These are phyloP conservation scores for Myiagra hebetior DNA, from an alignment of 2,113 vertebrate species.

Conservation along the genomic window DNA sequence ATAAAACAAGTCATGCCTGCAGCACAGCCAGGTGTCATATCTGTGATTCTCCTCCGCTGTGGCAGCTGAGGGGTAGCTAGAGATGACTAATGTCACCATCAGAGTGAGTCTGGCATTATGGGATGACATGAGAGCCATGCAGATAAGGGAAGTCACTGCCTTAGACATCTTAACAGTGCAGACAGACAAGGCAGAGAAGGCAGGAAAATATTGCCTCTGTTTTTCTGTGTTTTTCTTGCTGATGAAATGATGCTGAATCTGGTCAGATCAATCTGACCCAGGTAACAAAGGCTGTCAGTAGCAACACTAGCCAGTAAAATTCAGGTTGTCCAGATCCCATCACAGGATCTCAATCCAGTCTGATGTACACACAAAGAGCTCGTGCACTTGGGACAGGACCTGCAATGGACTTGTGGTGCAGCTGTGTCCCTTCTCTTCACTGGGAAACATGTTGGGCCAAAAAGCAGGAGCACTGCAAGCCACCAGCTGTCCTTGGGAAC, in stretches of 20 bases:
- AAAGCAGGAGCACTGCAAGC: not conserved
- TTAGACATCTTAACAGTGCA: not conserved
- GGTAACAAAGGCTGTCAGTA: not conserved
- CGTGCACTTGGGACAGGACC: fast-evolving
- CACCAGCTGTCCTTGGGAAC: not conserved
- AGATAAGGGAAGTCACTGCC: not conserved
- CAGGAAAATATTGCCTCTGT: not conserved
- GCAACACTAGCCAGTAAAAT: not conserved
- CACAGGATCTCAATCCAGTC: fast-evolving
- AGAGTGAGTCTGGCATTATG: not conserved
- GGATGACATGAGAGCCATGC: not conserved
- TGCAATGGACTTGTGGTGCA: not conserved
- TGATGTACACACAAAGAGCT: not conserved
- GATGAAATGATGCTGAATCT: not conserved
- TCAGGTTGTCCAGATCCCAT: not conserved
- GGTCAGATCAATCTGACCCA: not conserved
- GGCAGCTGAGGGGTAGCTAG: not conserved
- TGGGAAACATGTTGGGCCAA: fast-evolving
- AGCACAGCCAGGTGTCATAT: not conserved
- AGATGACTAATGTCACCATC: not conserved
- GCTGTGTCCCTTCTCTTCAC: not conserved
- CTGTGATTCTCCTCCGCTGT: not conserved
- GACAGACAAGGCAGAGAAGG: not conserved
- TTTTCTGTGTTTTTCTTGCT: not conserved
- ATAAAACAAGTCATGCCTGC: not conserved